A percentile compares a stretch with the other conserved stretches of the same genome.
Evolutionary conservation across 2,888 invertebrate genomes (phyloP).

Genomic region (Conomelus anceps): DNA sequence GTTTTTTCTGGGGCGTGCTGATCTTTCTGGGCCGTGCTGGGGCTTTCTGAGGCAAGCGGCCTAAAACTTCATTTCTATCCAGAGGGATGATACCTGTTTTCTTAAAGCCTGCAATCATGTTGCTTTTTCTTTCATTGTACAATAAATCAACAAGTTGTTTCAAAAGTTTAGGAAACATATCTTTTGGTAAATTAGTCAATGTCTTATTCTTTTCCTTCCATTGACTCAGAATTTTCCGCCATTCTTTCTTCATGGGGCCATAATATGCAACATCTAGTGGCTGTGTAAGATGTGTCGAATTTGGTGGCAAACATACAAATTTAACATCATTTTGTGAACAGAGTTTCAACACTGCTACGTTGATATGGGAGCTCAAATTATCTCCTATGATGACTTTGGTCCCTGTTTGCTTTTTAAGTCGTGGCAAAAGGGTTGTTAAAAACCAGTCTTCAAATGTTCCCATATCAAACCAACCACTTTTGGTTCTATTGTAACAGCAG

Average conservation of each 20-base stretch:
- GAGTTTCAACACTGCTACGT: constrained; percentile 30
- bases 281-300: constrained; percentile 29
- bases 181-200: constrained; percentile 8
- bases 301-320: constrained; percentile 31
- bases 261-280: constrained; percentile 32
- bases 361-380: constrained; percentile 35
- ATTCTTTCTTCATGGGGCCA: constrained; percentile 20
- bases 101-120: background rate
- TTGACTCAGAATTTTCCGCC: constrained; percentile 25
- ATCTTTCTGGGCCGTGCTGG: too few relatives aligned
- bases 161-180: constrained; percentile 19
- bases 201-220: constrained; percentile 20
- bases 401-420: background rate
- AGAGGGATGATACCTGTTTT: background rate
- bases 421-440: background rate
- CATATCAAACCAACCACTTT: constrained; percentile 40
- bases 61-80: background rate
- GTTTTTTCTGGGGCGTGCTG: background rate
- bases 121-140: background rate
- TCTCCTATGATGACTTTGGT: constrained; percentile 34
- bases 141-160: background rate
- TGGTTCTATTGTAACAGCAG: constrained; percentile 39
- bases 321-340: constrained; percentile 35
- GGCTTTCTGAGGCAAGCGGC: background rate
- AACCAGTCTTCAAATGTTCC: constrained; percentile 39